Conservation (phyloP, 2,888 invertebrate genomes). For the Cheilosia pagana region DNA sequence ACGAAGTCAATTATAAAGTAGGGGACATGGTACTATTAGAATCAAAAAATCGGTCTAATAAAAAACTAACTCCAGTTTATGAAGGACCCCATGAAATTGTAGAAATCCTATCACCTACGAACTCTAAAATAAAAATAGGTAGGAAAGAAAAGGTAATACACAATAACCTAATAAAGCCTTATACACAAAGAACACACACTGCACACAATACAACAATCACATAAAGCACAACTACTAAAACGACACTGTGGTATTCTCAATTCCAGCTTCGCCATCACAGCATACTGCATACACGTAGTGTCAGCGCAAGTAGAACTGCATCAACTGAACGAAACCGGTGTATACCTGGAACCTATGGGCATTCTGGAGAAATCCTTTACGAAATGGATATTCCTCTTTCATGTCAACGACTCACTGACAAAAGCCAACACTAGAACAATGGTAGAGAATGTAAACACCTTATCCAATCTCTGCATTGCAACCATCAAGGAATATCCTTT, state of each 20-base stretch:
- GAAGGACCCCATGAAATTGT: constrained; percentile 18
- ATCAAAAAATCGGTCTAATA: constrained; percentile 5
- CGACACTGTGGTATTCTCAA: neutral
- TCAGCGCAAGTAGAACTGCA: neutral
- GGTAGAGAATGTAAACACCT: neutral
- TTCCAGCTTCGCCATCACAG: neutral
- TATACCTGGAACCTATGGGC: no score
- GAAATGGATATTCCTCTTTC: no score
- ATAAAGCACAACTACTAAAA: constrained; percentile 2
- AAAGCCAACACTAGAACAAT: neutral
- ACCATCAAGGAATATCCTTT: no score
- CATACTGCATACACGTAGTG: neutral
- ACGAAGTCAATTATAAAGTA: neutral
- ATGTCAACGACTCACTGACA: neutral
- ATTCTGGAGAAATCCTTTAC: no score
- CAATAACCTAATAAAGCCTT: constrained; percentile 10
- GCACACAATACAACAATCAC: no score
- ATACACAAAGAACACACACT: neutral
- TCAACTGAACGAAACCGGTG: neutral
- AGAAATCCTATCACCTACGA: constrained; percentile 8
- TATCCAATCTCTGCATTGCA: neutral
- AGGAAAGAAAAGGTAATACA: constrained; percentile 30
- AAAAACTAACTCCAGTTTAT: constrained; percentile 8
- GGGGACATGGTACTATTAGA: constrained; percentile 5
- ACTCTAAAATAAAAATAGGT: constrained; percentile 17